A percentile compares a stretch with the other conserved stretches of the same genome.
Conservation (phyloP, 2,113 vertebrate genomes). For the Dendropsophus ebraccatus region DNA sequence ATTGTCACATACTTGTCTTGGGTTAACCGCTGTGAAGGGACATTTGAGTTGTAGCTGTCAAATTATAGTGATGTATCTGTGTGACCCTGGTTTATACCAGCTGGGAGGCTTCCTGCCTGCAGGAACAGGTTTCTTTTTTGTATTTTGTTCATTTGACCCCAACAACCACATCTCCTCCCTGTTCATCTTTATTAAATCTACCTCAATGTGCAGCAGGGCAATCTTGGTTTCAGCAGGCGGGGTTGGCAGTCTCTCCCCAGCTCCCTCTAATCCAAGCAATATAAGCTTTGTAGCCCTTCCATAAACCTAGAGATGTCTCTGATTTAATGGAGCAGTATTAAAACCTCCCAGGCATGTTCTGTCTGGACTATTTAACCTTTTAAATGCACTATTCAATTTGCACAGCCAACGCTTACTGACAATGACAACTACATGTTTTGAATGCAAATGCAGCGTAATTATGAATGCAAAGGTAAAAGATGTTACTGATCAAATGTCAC, state of each 20-base stretch:
- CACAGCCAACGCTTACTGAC: neutral
- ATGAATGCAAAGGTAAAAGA: neutral
- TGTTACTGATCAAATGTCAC: neutral
- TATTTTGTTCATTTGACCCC: constrained; percentile 25
- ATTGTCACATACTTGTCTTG: constrained; percentile 33
- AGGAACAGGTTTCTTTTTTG: constrained; percentile 21
- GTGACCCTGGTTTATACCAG: constrained; percentile 35
- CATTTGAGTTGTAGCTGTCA: constrained; percentile 35
- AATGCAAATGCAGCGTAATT: constrained; percentile 19
- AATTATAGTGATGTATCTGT: constrained; percentile 33
- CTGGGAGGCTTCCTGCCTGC: constrained; percentile 27
- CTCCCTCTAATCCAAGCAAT: constrained; percentile 49
- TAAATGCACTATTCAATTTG: constrained; percentile 37
- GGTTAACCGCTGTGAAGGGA: constrained; percentile 31
- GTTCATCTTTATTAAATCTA: constrained; percentile 51
- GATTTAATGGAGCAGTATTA: constrained; percentile 48
- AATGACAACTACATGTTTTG: constrained; percentile 15
- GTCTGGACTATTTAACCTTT: constrained; percentile 51
- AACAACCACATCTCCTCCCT: constrained; percentile 33
- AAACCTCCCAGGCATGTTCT: constrained; percentile 45
- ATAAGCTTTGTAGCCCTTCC: neutral
- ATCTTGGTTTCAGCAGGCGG: constrained; percentile 13
- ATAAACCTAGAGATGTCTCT: constrained; percentile 40
- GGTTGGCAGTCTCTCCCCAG: constrained; percentile 11
- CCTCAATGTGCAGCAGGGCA: constrained; percentile 23